Percentiles rank a stretch among this genome's conserved stretches.
phyloP scores from a whole-genome alignment of 1,140 invertebrate genomes.

The Carposina sasakii region DNA sequence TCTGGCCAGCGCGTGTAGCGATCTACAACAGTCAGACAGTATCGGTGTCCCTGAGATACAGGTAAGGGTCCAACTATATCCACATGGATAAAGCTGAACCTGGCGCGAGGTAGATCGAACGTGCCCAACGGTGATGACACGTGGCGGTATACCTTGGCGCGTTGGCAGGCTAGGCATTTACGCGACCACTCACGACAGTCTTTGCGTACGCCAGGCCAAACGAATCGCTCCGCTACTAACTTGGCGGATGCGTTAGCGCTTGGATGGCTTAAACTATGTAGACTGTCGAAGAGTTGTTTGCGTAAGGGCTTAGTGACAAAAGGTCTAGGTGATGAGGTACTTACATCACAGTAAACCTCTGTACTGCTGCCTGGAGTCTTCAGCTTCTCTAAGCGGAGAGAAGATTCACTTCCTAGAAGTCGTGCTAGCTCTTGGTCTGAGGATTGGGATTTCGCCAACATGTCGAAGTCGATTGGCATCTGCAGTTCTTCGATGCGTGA shows the following conservation, averaged over 20 bases:
- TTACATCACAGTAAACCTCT: background rate
- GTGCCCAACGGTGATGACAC: constrained; percentile 19
- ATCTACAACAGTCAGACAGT: constrained; percentile 34
- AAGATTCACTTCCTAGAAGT: background rate
- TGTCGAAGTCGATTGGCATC: background rate
- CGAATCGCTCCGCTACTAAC: constrained; percentile 33
- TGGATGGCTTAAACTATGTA: constrained; percentile 22
- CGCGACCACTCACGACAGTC: background rate
- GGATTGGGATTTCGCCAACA: constrained; percentile 1
- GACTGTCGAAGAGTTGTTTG: constrained; percentile 19
- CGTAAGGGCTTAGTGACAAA: constrained; percentile 20
- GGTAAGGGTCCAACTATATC: constrained; percentile 42
- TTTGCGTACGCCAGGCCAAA: constrained; percentile 40
- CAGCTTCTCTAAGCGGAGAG: background rate
- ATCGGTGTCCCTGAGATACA: constrained; percentile 18
- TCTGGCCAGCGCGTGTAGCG: constrained; percentile 37
- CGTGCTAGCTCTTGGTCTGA: constrained; percentile 4
- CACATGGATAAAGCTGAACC: constrained; percentile 33
- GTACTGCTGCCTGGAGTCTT: background rate
- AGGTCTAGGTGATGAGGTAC: background rate
- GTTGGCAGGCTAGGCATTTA: constrained; percentile 27
- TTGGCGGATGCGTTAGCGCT: constrained; percentile 25
- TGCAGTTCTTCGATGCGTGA: constrained; percentile 4
- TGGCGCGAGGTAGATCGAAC: constrained; percentile 16
- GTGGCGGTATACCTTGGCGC: constrained; percentile 33